Evolutionary conservation across 1,140 invertebrate genomes (phyloP), one percentile per base, ranked within the genome.

Genomic region (Zeugodacus cucurbitae): DNA sequence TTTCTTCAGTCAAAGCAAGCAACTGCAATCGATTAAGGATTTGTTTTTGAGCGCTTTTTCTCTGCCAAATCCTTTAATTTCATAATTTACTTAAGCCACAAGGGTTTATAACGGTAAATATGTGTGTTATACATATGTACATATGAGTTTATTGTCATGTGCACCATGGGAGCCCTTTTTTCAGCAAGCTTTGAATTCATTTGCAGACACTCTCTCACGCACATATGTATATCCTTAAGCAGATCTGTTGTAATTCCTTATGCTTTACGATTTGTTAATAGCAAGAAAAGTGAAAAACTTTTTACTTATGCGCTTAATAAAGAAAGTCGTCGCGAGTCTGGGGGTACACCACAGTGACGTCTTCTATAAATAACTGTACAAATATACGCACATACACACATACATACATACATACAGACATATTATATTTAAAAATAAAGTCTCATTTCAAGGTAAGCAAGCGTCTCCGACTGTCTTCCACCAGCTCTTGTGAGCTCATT

Each of bases 231-330:
- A 17, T 14, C 1, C 6, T 14, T 2, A 14, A 0, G 11, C 11
- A 14, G 17, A 54, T 54, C 14, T 26, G 4, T 74, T 74, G 34
- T n/a, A 74, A 37, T 34, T 67, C 37, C 20, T 74, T 22, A 34
- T 37, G 34, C 14, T 74, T 74, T 37, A 37, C 37, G 67, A 74
- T 74, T 37, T 74, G 20, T 41, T 74, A 37, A 74, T 37, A 74
- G 34, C 67, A 74, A 74, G 34, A 17, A 41, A 74, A 74, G 67
- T 74, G 34, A 74, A 74, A 74, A 74, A 37, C 67, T 37, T 74
- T 32, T 41, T 67, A 67, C 8, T 67, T 74, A 10, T 74, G 34
- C 20, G 34, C 32, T 37, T 74, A 74, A 74, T 37, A 74, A 74
- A 37, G 34, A 37, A 22, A 74, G 34, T 20, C 34, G 32, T 37